A percentile compares a stretch with the other conserved stretches of the same genome.
These are phyloP conservation scores for Serrognathus titanus DNA, from an alignment of 2,888 invertebrate species.

Conservation along the genomic window DNA sequence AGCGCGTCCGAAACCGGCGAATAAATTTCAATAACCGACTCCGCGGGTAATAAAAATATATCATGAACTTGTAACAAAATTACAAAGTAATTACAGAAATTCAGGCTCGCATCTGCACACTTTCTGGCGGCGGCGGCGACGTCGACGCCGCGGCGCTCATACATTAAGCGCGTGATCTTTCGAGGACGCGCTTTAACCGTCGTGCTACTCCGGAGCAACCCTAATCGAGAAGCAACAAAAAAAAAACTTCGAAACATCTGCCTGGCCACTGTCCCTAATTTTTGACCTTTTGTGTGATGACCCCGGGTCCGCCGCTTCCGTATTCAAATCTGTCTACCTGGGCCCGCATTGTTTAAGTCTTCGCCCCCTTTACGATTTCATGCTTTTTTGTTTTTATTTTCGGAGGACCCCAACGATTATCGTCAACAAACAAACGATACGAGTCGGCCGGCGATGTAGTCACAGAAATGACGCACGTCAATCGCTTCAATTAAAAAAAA, in stretches of 20 bases:
- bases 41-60: slow-evolving; percentile 14
- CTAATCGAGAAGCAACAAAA: neutral
- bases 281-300: slow-evolving; percentile 27
- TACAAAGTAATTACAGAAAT: slow-evolving; percentile 17
- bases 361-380: no score
- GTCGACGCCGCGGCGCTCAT: neutral
- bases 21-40: slow-evolving; percentile 9
- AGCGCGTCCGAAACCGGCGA: neutral
- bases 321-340: slow-evolving; percentile 20
- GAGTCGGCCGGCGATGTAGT: no score
- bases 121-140: slow-evolving; percentile 7
- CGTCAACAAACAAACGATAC: no score
- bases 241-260: slow-evolving; percentile 20
- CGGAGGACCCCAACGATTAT: no score
- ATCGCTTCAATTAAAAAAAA: no score
- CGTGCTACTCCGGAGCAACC: no score
- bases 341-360: no score
- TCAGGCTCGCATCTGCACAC: slow-evolving; percentile 9
- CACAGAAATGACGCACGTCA: no score
- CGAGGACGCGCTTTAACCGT: no score
- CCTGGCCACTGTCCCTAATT: slow-evolving; percentile 26
- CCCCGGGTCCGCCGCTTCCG: slow-evolving; percentile 23
- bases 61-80: slow-evolving; percentile 15
- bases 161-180: no score
- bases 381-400: no score